Base-by-base conservation (phyloP, 2,888 invertebrate genomes). In the Eupithecia inturbata region DNA sequence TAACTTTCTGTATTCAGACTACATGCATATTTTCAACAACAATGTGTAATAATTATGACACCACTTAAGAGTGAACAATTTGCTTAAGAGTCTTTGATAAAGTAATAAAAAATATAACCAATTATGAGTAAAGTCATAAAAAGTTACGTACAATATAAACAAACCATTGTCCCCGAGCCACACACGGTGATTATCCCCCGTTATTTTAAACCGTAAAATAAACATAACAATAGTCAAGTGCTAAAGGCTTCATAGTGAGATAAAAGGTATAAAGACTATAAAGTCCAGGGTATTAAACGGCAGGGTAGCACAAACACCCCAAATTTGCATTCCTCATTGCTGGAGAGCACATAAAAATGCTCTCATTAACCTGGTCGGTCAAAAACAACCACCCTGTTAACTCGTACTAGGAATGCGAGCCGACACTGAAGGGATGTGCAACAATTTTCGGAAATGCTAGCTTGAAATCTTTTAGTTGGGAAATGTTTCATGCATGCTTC, bases 301-400 rank as follows among this genome's bases (percentile, higher is more conserved):
- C 85, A 86, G 83, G 85, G 89, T 91, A 89, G 88, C 70, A 62
- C 85, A 90, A 90, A 89, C 89, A 87, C 89, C 86, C 89, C 85
- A 86, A 92, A 94, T 94, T 94, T 94, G 93, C 94, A 94, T 94
- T 94, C 93, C 92, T 94, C 92, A 93, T 93, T 92, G 94, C 76
- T 76, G 41, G 89, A 87, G 88, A 89, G 90, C 85, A 92, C 92
- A 91, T 93, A 94, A 94, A 94, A 94, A 93, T 91, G 87, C 90
- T 88, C 94, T 93, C 92, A 94, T 94, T 94, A 92, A 92, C 93
- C 92, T 92, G 91, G 87, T 89, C 88, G 90, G 89, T 89, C 91
- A 90, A 87, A 86, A 87, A 87, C 84, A 88, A 87, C 88, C 87
- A 85, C 86, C 86, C 88, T 82, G 83, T 82, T 77, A 79, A 84